Conservation (phyloP, 1,140 invertebrate species). For the Meloidogyne hapla region DNA sequence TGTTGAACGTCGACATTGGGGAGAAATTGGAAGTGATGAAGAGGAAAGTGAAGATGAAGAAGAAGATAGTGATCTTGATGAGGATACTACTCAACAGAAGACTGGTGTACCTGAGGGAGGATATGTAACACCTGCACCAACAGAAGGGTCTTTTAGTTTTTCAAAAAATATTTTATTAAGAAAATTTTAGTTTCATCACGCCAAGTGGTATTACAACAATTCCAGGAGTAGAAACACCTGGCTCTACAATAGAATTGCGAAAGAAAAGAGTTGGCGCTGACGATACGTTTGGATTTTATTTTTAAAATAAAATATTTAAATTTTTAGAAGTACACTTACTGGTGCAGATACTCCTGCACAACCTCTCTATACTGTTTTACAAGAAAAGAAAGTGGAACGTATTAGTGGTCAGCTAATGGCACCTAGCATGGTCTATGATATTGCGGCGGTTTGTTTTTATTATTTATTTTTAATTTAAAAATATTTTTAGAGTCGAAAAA, state of each 20-base stretch:
- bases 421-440: constrained; percentile 76
- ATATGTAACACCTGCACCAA: constrained; percentile 51
- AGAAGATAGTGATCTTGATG: constrained; percentile 70
- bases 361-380: constrained; percentile 82
- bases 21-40: constrained; percentile 86
- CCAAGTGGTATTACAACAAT: constrained; percentile 92
- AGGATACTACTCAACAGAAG: constrained; percentile 64
- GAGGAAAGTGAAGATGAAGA: constrained; percentile 78
- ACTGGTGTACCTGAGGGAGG: constrained; percentile 58
- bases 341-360: constrained; percentile 80
- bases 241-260: constrained; percentile 86
- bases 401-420: constrained; percentile 87
- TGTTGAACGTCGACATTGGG: constrained; percentile 89
- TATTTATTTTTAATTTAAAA: constrained; percentile 26
- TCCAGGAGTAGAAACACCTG: constrained; percentile 93
- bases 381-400: constrained; percentile 85
- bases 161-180: neutral
- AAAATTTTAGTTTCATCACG: constrained; percentile 72
- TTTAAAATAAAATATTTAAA: neutral
- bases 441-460: constrained; percentile 40
- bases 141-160: constrained; percentile 46
- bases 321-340: constrained; percentile 50
- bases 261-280: constrained; percentile 89
- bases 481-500: constrained; percentile 44
- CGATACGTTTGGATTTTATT: constrained; percentile 82